Evolutionary conservation across 2,113 vertebrate species (phyloP).

Genomic region (Cololabis saira): DNA sequence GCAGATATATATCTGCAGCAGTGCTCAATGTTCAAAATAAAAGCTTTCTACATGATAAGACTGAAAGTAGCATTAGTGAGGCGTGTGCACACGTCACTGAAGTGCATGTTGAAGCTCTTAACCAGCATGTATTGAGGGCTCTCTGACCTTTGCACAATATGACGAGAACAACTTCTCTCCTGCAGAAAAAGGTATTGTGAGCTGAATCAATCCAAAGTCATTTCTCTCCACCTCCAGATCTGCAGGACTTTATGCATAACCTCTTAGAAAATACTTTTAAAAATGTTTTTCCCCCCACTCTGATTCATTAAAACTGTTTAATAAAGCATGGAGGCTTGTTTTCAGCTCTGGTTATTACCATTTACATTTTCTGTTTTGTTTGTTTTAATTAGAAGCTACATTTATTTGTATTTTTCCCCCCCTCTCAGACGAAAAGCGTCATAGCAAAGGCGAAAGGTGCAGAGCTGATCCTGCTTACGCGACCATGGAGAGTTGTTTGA

Average conservation of each 20-base stretch:
- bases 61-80: neutral
- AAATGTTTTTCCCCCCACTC: no score
- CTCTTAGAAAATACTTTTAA: no score
- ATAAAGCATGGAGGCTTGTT: conserved; percentile 1
- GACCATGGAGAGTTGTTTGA: conserved; percentile 73
- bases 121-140: neutral
- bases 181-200: neutral
- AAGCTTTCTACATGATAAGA: neutral
- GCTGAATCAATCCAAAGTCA: neutral
- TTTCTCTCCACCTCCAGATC: no score
- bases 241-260: no score
- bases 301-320: no score
- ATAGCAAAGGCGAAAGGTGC: conserved; percentile 63
- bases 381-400: conserved; percentile 1
- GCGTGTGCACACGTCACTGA: neutral
- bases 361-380: conserved; percentile 9
- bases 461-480: conserved; percentile 74
- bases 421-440: conserved; percentile 71
- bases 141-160: neutral
- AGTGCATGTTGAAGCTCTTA: neutral
- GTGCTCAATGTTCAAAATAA: no score
- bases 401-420: conserved; percentile 13
- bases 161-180: neutral
- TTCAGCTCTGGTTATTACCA: neutral
- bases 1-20: no score